Evolutionary conservation across 2,797 vertebrate genomes (phyloP), one percentile per base, ranked within the genome.

Genomic region (Anolis apletophallus): DNA sequence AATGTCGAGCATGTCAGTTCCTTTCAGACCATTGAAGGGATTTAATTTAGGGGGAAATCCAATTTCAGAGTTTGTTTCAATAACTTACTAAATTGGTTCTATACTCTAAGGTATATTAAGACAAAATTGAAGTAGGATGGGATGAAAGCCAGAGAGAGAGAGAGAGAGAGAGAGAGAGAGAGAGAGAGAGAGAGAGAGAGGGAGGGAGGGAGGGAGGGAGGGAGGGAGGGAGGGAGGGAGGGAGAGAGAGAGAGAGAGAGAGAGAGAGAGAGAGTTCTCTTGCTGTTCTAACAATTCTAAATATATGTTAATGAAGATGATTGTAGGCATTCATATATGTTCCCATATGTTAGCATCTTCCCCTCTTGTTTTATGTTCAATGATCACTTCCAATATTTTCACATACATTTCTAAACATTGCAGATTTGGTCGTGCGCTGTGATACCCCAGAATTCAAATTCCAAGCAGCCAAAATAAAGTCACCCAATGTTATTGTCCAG

Each of bases 1-100:
- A 76, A 3, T 72, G 34, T 59, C 40, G 57, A 55, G 3, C 29
- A n/a, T 80, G n/a, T 7, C 83, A 88, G 19, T 5, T 90, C 61
- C 2, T 23, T 55, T 83, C 55, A 81, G 5, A 83, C 87, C 52
- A 55, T 1, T 13, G 29, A 85, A 84, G 5, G 85, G 1, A 69
- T 88, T 85, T 86, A 82, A 68, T 72, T 80, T 75, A 75, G 40
- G n/a, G 19, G 67, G 75, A 69, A 82, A 85, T 3, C 0, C 9
- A 76, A 83, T 89, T 85, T 3, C n/a, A 83, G 55, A 90, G 5
- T 4, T 89, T 90, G 36, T 73, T 3, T 52, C 71, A 1, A 1
- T 87, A 11, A 83, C 84, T 67, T 32, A 85, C 84, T 85, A 13
- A 72, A 46, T 80, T 89, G 23, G 68, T 16, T 88, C 26, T 80